Conservation (phyloP, 2,113 vertebrate genomes). For the Cygnus atratus region DNA sequence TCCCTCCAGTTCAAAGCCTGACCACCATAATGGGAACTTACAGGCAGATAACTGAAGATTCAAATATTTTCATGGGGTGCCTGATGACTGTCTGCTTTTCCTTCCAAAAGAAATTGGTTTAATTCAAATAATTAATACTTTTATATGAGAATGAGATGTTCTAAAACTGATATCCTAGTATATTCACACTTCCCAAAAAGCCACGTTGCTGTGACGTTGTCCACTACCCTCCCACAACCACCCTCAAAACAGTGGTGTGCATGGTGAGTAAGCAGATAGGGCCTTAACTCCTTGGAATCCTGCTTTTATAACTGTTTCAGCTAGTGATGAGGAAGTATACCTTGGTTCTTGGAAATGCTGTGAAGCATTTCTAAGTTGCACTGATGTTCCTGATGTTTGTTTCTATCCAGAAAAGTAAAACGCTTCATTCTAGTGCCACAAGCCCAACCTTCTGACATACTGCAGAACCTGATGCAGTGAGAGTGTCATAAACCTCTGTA, state of each 20-base stretch:
- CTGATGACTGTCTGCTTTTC: background rate
- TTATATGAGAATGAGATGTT: background rate
- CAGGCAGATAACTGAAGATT: background rate
- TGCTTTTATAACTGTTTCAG: background rate
- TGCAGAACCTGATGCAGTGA: background rate
- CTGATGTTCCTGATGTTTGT: background rate
- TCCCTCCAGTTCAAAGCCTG: background rate
- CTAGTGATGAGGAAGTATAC: background rate
- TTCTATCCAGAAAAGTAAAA: background rate
- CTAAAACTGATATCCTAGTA: background rate
- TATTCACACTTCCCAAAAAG: background rate
- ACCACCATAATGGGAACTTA: background rate
- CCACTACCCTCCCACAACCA: background rate
- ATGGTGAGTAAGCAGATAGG: background rate
- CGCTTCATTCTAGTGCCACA: rapidly evolving
- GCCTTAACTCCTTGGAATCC: background rate
- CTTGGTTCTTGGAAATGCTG: background rate
- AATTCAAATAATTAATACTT: background rate
- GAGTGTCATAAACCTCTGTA: background rate
- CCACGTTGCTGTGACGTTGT: rapidly evolving
- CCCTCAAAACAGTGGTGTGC: background rate
- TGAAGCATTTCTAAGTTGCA: background rate
- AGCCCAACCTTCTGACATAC: background rate
- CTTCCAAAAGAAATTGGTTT: background rate
- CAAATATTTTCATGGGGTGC: background rate